Base-by-base conservation (phyloP, 2,888 invertebrate genomes). In the Hydrotaea diabolus region DNA sequence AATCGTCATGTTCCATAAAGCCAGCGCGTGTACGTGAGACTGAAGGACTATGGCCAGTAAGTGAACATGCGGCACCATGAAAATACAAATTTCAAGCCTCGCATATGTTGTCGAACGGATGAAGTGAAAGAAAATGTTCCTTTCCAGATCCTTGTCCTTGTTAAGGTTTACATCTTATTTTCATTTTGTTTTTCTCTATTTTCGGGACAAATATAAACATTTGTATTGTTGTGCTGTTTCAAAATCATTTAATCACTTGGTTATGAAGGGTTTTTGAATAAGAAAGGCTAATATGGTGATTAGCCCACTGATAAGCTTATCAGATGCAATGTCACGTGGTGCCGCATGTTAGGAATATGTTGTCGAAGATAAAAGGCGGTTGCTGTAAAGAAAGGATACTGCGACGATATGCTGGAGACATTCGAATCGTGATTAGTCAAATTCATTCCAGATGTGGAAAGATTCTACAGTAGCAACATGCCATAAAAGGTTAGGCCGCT, bases 21-120 rank as follows among this genome's bases (percentile, higher is more conserved):
- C 49, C n/a, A 49, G n/a, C 15, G n/a, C n/a, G 49, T 49, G 57
- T 59, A 57, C 36, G 26, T 62, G 31, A 4, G 31, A 31, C n/a
- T 31, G 31, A 31, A 62, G 62, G 17, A 5, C 31, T 0, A 31
- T 0, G 49, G 15, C 49, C 62, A 39, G 62, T 11, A 23, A n/a
- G 57, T 31, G 55, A 79, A 85, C 87, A 87, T 86, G 85, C 82
- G 90, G 89, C 87, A 89, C 87, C 90, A 89, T 90, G 89, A 90
- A 89, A 90, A 85, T 88, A 86, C 87, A 89, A 90, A 89, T 89
- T 90, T 90, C 87, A 90, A 87, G 88, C 87, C 88, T 80, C 82
- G 87, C 90, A 90, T 89, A 90, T 90, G 90, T 88, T 81, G 73
- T 46, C 75, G n/a, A 53, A 19, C 19, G 31, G 46, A 23, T 17